phyloP scores from a whole-genome alignment of 2,797 vertebrate genomes.

The Xyrichtys novacula region DNA sequence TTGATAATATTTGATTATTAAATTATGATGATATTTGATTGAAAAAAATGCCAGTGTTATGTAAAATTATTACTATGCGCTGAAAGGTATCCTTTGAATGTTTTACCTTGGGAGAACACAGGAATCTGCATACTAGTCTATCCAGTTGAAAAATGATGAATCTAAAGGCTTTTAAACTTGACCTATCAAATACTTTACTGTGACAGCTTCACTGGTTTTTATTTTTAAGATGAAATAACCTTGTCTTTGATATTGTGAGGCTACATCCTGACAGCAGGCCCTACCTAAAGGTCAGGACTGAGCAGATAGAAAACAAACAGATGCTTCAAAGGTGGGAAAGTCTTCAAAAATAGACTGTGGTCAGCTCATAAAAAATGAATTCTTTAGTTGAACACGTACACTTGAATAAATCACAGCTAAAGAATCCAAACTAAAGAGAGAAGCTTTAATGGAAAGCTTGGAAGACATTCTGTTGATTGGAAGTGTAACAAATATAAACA shows the following conservation, averaged over 20 bases:
- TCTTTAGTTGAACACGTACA: too few relatives aligned
- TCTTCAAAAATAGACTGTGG: constrained; percentile 2
- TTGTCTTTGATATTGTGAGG: not conserved
- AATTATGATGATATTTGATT: too few relatives aligned
- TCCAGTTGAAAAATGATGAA: too few relatives aligned
- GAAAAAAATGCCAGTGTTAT: too few relatives aligned
- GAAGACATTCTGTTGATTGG: constrained; percentile 59
- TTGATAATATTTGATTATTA: too few relatives aligned
- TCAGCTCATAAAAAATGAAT: too few relatives aligned
- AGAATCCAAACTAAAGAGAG: constrained; percentile 37
- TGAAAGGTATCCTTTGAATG: too few relatives aligned
- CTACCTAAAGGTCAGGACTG: not conserved
- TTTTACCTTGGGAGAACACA: too few relatives aligned
- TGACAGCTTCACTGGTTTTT: not conserved
- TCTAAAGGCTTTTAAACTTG: not conserved
- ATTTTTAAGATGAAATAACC: not conserved
- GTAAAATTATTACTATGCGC: too few relatives aligned
- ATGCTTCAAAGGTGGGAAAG: not conserved
- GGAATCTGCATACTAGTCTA: too few relatives aligned
- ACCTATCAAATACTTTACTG: not conserved
- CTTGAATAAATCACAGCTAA: too few relatives aligned
- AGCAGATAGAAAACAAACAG: not conserved
- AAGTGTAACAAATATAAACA: constrained; percentile 63
- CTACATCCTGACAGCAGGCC: not conserved
- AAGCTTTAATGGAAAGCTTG: constrained; percentile 62